Evolutionary conservation across 2,113 vertebrate species (phyloP).

Genomic region (Varanus salvator): DNA sequence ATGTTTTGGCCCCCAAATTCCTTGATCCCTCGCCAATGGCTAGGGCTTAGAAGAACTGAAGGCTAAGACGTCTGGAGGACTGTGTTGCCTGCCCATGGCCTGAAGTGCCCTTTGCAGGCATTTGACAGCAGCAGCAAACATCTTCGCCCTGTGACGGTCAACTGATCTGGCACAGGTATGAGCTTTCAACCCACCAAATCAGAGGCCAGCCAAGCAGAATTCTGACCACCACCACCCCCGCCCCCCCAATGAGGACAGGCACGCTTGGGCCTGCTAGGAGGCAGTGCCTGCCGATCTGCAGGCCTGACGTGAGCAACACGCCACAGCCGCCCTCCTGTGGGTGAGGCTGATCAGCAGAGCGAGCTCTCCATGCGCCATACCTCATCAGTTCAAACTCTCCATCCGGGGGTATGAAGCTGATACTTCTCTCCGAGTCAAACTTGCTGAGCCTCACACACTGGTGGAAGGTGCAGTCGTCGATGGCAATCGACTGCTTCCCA

Average conservation of each 20-base stretch:
- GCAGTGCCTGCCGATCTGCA: too few species aligned
- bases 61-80: too few species aligned
- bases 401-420: constrained; percentile 99
- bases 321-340: too few species aligned
- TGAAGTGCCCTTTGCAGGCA: too few species aligned
- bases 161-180: background rate
- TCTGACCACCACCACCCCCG: too few species aligned
- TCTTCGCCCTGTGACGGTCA: background rate
- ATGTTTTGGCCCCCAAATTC: too few species aligned
- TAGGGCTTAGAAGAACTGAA: too few species aligned
- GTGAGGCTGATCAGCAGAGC: background rate
- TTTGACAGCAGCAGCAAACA: background rate
- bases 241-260: too few species aligned
- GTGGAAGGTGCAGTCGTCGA: constrained; percentile 99
- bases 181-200: background rate
- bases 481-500: constrained; percentile 98
- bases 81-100: too few species aligned
- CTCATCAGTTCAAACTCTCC: constrained; percentile 99
- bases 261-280: background rate
- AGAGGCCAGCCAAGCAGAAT: too few species aligned
- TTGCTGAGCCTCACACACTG: constrained; percentile 99
- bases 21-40: too few species aligned
- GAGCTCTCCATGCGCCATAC: constrained; percentile 65
- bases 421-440: constrained; percentile 98
- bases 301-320: too few species aligned